Evolutionary conservation across 2,888 invertebrate genomes (phyloP), one percentile per base, ranked within the genome.

Genomic region (Panopea generosa): DNA sequence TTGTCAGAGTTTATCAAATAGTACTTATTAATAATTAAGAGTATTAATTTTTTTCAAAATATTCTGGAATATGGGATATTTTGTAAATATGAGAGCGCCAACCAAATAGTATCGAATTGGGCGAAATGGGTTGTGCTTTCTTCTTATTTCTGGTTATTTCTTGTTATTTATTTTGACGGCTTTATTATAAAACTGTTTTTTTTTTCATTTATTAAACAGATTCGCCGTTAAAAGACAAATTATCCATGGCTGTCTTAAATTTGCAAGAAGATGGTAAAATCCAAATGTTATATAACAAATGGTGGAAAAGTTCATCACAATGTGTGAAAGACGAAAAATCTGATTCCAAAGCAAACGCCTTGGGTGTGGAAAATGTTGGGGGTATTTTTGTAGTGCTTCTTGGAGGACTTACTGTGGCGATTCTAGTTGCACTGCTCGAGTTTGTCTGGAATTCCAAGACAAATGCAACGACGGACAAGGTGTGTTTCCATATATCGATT

Each of bases 351-450:
- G 98, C 99, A 0, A 98, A 96, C 90, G 97, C 98, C 0, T 94
- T 99, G 14, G 98, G 98, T 0, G 94, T 99, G 86, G 97, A 97
- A 43, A 99, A 99, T 93, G 93, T 94, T 3, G 96, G 96, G 77
- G 99, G 99, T 2, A 98, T 99, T 1, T 99, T 99, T 93, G 98
- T 99, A 26, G 98, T 99, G 0, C 94, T 99, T 0, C 94, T 99
- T 0, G 97, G 97, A 83, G 99, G 99, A 0, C 93, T 99, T 56
- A 97, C 97, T 0, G 90, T 98, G 38, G 97, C 98, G 0, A 96
- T 98, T 77, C 94, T 98, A 65, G 97, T 98, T 2, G 98, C 98
- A 7, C 96, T 99, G 72, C 93, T 98, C 86, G 98, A 99, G 91
- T 98, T 99, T 71, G 77, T 91, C 61, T 89, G 87, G 86, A 91